Conservation (phyloP, 2,113 vertebrate genomes). For the Lophura nycthemera region DNA sequence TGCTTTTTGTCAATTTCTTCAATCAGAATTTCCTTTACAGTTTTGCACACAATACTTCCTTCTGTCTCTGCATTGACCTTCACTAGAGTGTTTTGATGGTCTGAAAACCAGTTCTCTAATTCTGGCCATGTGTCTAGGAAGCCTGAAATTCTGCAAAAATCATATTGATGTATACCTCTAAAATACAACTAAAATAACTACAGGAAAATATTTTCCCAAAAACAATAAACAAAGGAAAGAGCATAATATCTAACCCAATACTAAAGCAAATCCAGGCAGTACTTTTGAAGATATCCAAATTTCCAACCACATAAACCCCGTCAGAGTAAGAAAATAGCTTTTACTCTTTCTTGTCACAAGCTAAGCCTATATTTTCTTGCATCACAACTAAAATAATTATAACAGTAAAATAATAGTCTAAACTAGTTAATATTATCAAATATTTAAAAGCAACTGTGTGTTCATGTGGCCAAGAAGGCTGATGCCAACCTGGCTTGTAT, state of each 20-base stretch:
- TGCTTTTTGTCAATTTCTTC: conserved; percentile 69
- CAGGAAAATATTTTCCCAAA: not conserved
- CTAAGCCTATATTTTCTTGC: not conserved
- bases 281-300: not conserved
- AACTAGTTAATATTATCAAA: not conserved
- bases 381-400: not conserved
- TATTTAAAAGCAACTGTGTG: not conserved
- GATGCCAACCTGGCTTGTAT: too few species aligned
- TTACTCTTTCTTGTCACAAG: not conserved
- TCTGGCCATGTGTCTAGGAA: conserved; percentile 88
- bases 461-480: too few species aligned
- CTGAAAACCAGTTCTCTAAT: conserved; percentile 89
- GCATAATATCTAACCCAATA: not conserved
- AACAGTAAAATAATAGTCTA: not conserved
- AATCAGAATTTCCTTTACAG: conserved; percentile 80
- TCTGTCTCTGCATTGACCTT: conserved; percentile 84
- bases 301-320: not conserved
- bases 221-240: not conserved
- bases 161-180: not conserved
- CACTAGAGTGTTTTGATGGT: conserved; percentile 81
- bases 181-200: not conserved
- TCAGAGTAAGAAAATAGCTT: not conserved
- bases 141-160: conserved; percentile 80
- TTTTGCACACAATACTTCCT: conserved; percentile 74
- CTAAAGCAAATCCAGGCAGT: not conserved